Percentiles rank a stretch among this genome's conserved stretches.
Conservation (phyloP, 2,888 invertebrate species). For the Euplexia lucipara region DNA sequence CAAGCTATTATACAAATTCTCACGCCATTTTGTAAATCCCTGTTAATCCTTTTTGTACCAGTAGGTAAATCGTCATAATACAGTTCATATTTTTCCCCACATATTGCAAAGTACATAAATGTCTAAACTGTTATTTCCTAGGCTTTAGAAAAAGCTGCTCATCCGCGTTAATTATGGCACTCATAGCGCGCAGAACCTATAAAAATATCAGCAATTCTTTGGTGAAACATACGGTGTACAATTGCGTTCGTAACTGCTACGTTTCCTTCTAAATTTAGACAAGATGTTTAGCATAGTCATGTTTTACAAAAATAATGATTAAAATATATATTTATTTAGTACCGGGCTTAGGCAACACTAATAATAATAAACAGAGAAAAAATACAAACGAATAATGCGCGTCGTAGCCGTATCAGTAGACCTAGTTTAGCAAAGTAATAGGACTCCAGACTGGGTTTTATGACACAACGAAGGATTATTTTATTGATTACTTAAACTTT, state of each 20-base stretch:
- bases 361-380: too few species aligned
- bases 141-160: conserved; percentile 48
- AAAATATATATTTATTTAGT: too few species aligned
- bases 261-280: background rate
- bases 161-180: conserved; percentile 46
- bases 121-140: conserved; percentile 59
- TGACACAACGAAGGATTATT: too few species aligned
- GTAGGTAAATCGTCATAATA: conserved; percentile 26
- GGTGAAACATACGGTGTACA: conserved; percentile 42
- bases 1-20: background rate
- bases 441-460: too few species aligned
- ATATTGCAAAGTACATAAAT: conserved; percentile 27
- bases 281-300: too few species aligned
- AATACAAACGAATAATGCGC: too few species aligned
- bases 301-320: background rate
- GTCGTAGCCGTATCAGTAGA: too few species aligned
- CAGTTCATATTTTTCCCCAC: conserved; percentile 17
- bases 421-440: too few species aligned
- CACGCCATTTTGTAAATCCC: conserved; percentile 28
- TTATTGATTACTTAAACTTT: too few species aligned
- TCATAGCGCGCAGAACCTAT: conserved; percentile 56
- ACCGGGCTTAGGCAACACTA: too few species aligned
- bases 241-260: background rate
- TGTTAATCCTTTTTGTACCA: background rate
- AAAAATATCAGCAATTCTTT: conserved; percentile 55